Percentiles rank a stretch among this genome's conserved stretches.
Evolutionary conservation across 2,797 vertebrate genomes (phyloP).

Genomic region (Pelodytes ibericus): DNA sequence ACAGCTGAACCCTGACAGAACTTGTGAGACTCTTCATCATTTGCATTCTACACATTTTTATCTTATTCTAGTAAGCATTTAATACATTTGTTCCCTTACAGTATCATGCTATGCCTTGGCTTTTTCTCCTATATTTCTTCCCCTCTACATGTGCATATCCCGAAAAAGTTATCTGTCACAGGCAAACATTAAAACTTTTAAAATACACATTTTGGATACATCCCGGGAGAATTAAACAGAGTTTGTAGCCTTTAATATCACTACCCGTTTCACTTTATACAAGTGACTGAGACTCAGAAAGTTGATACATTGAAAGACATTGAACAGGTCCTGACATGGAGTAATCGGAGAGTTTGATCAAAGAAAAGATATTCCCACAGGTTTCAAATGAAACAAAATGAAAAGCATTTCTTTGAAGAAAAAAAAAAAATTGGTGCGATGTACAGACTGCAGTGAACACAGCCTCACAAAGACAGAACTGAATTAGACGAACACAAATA

Average conservation of each 20-base stretch:
- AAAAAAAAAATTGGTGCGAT: background rate
- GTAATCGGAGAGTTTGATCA: slow-evolving; percentile 4
- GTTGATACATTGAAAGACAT: background rate
- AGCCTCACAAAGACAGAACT: slow-evolving; percentile 1
- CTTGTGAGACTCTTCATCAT: too few species aligned
- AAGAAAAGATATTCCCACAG: slow-evolving; percentile 2
- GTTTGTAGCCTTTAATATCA: background rate
- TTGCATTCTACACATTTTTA: too few species aligned
- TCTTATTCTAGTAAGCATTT: too few species aligned
- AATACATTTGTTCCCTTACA: too few species aligned
- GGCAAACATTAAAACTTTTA: too few species aligned
- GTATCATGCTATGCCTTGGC: too few species aligned
- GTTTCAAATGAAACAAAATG: slow-evolving; percentile 1
- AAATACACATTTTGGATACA: background rate
- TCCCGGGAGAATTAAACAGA: background rate
- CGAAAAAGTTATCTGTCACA: too few species aligned
- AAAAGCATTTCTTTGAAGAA: background rate
- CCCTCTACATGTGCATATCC: too few species aligned
- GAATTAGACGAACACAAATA: background rate
- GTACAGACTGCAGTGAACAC: background rate
- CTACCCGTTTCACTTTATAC: background rate
- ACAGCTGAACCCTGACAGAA: too few species aligned
- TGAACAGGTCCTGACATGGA: background rate
- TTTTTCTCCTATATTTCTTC: too few species aligned
- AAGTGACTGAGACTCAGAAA: background rate